Percentiles rank a stretch among this genome's conserved stretches.
Conservation (phyloP, 2,113 vertebrate genomes). For the Brachirus orientalis region DNA sequence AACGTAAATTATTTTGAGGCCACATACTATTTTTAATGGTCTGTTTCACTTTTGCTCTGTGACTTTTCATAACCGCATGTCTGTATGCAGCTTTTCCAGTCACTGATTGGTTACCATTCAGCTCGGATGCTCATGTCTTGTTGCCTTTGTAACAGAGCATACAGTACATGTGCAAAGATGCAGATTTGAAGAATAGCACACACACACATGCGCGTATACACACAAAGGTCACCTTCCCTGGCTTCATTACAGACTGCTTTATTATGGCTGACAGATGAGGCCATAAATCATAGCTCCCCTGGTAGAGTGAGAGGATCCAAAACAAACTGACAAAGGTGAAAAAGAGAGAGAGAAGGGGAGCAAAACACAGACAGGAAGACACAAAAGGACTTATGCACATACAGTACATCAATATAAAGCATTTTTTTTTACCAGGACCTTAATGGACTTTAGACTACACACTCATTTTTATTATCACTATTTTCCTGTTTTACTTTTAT, state of each 20-base stretch:
- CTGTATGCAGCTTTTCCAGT: constrained; percentile 2
- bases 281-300: constrained; percentile 74
- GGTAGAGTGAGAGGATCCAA: constrained; percentile 48
- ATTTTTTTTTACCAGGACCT: no score
- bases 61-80: neutral
- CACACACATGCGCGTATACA: constrained; percentile 20
- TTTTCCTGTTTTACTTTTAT: no score
- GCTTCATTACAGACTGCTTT: constrained; percentile 72
- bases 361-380: neutral
- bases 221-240: constrained; percentile 75
- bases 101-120: constrained; percentile 34
- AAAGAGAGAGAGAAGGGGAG: neutral
- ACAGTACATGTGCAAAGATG: constrained; percentile 8
- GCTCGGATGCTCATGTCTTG: neutral
- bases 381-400: neutral
- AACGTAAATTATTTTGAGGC: neutral
- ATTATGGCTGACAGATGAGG: constrained; percentile 74
- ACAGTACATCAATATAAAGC: no score
- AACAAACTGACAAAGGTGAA: constrained; percentile 62
- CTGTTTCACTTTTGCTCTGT: neutral
- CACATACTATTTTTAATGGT: neutral
- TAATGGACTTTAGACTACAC: no score
- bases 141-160: constrained; percentile 26
- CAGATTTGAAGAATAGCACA: constrained; percentile 2
- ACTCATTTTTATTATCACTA: no score